These are phyloP conservation scores for Sebastiscus tertius DNA, from an alignment of 2,797 vertebrate genomes.

Conservation along the genomic window DNA sequence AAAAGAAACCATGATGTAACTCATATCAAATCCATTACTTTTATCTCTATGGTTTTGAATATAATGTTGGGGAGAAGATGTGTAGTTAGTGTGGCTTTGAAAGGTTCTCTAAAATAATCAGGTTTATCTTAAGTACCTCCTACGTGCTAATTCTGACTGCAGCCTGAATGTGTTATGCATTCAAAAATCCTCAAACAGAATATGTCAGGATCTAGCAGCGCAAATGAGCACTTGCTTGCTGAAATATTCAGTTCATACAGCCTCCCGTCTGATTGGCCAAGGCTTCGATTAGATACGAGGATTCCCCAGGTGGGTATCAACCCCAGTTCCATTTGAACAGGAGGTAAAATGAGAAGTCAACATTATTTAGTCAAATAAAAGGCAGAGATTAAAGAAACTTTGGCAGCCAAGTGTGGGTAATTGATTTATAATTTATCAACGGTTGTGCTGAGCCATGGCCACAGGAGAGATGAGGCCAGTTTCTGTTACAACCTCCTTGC, in stretches of 20 bases:
- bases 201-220: conserved; percentile 45
- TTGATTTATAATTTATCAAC: conserved; percentile 83
- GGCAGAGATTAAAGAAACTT: conserved; percentile 78
- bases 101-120: conserved; percentile 55
- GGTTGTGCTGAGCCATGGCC: conserved; percentile 64
- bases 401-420: conserved; percentile 73
- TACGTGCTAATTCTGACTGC: conserved; percentile 48
- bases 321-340: conserved; percentile 57
- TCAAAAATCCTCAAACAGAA: conserved; percentile 73
- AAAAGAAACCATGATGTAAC: neutral
- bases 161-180: conserved; percentile 41
- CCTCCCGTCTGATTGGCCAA: conserved; percentile 46
- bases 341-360: conserved; percentile 72
- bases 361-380: conserved; percentile 83
- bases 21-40: conserved; percentile 42
- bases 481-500: conserved; percentile 62
- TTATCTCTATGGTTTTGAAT: conserved; percentile 30
- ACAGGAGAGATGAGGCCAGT: conserved; percentile 59
- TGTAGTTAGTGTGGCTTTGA: conserved; percentile 30
- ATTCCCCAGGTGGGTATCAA: conserved; percentile 77
- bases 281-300: conserved; percentile 65
- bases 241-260: conserved; percentile 69
- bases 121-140: conserved; percentile 60
- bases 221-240: conserved; percentile 54
- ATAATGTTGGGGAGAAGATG: conserved; percentile 16